Evolutionary conservation across 2,113 vertebrate genomes (phyloP), one percentile per base, ranked within the genome.

Genomic region (Dendrocopos noguchii): DNA sequence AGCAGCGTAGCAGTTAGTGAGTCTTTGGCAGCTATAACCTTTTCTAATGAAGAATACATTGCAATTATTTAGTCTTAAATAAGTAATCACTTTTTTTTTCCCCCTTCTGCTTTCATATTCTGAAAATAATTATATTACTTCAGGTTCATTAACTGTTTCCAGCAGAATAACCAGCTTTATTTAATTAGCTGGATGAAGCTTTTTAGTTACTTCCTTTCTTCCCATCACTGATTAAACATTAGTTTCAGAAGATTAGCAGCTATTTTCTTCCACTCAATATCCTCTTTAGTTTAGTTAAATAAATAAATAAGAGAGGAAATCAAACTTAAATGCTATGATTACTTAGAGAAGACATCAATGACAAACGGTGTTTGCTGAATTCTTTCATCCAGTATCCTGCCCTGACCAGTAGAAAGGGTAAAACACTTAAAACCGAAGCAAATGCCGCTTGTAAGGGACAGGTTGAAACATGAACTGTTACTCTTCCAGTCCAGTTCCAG

Each of bases 41-140:
- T 80, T 89, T 90, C 56, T 36, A 90, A 73, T 77, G 78, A 96
- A 83, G 84, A 96, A 92, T 84, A 90, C 63, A 74, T 50, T 87
- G 82, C 66, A 93, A 96, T 96, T 95, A 95, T 93, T 97, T 97
- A 95, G 93, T 93, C 87, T 95, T 96, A 96, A 91, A 85, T 88
- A 95, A 96, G 89, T 95, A 96, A 96, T 96, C 72, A 94, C 75
- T 93, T 39, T 39, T 93, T 39, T 39, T 95, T 93, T 24, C 12
- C 21, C 50, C 55, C 27, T 25, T 84, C 92, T 94, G 66, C 80
- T 94, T 95, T 94, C 94, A 87, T 94, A 95, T 94, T 96, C 94
- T 93, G 94, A 97, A 97, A 97, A 96, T 97, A 97, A 96, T 84
- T 95, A 88, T 84, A 82, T 90, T 96, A 95, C 82, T 94, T 89